Base-by-base conservation (phyloP, 2,113 vertebrate genomes). In the Collichthys lucidus region DNA sequence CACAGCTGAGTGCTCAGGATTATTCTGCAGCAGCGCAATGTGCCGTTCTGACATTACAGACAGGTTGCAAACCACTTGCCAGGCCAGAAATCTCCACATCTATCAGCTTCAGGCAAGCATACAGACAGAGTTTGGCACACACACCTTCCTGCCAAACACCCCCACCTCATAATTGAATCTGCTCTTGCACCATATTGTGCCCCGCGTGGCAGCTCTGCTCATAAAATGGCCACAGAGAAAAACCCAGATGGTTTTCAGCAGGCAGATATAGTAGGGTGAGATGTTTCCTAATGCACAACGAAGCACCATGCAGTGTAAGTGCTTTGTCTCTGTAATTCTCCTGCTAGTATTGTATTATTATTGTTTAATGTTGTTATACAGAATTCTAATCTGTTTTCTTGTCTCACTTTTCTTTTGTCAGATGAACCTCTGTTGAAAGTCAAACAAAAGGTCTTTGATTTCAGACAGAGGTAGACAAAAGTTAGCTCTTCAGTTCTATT, bases 161-260 rank as follows among this genome's bases (percentile, higher is more conserved):
- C 67, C 80, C 69, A 66, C 78, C 83, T 86, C 81, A 61, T 92
- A 92, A 93, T 91, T 91, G 83, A 92, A 93, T 92, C 66, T 59
- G 77, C 65, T 66, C 77, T 83, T 77, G 83, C 76, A 26, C 75
- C 91, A 88, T 47, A 66, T 84, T 80, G 89, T 49, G 85, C 64
- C 76, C 87, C 60, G 24, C 65, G 64, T 85, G 86, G 87, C 56
- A 74, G 62, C 74, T 80, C 68, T 47, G 75, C 86, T 89, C 80
- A 63, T 76, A 76, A 86, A 88, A 85, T 80, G 74, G 82, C 88
- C 77, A 75, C 47, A 9, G 75, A 83, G 69, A 77, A 76, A 89
- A 85, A 74, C 78, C 74, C 84, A 90, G 86, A 89, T 86, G 82
- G 83, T 84, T 90, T 88, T 61, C 66, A 83, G 82, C 74, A 72